Evolutionary conservation across 2,888 invertebrate species (phyloP), one percentile per base, ranked within the genome.

Genomic region (Bellardia bayeri): DNA sequence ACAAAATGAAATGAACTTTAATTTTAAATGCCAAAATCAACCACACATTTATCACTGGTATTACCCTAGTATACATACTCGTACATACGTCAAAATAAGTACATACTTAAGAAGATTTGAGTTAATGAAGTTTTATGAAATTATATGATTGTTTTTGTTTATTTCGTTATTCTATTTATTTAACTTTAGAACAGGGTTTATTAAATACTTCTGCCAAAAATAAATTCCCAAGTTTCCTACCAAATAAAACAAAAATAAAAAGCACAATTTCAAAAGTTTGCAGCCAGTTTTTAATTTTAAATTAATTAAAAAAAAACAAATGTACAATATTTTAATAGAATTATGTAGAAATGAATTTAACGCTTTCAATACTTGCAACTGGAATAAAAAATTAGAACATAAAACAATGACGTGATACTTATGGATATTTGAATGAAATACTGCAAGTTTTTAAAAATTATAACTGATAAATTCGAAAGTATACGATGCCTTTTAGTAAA

Each of bases 91-190:
- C 6, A 11, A 16, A 71, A 49, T 54, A 72, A 40, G 23, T 58
- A 72, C 58, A 16, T 72, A 72, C 58, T 37, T 72, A 72, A 42
- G 58, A 56, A 72, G 58, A 74, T 74, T 61, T 74, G 3, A 30
- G 61, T 23, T 74, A 56, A 56, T 56, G 14, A 72, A 56, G 14
- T 45, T 61, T 72, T 58, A 6, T 54, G n/a, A 61, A 45, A 45
- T 74, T 3, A 14, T 71, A 13, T 37, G 37, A 14, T 13, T 33
- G 30, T 37, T 71, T 23, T 13, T 33, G 30, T 51, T 45, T 8
- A 11, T 54, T 71, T 71, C 13, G 1, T 11, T 71, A 54, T 33
- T 54, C 11, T 51, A 42, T 8, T 40, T 40, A 16, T 42, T 23
- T 11, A 5, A 23, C 11, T 66, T 40, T 16, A 42, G 2, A 66